Percentiles rank a stretch among this genome's conserved stretches.
Evolutionary conservation across 2,888 invertebrate genomes (phyloP).

Genomic region (Drosophila neutralis): DNA sequence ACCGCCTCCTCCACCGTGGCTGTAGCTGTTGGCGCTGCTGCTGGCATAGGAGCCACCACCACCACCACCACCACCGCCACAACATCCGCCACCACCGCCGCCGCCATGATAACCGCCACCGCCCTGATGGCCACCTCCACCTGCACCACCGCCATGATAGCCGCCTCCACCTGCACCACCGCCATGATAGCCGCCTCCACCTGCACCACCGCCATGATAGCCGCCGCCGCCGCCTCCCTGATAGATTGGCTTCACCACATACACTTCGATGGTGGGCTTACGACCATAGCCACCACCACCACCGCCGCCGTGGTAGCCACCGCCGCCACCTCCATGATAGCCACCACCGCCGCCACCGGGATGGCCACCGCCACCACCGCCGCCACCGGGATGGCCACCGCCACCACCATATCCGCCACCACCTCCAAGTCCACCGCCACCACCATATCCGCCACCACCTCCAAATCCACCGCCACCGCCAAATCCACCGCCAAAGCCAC

Average conservation of each 20-base stretch:
- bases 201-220: constrained; percentile 34
- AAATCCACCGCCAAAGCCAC: constrained; percentile 23
- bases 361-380: constrained; percentile 34
- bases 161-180: constrained; percentile 33
- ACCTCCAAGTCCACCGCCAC: constrained; percentile 27
- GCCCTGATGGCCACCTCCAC: constrained; percentile 33
- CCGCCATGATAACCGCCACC: constrained; percentile 29
- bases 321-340: constrained; percentile 33
- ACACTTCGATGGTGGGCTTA: constrained; percentile 37
- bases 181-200: constrained; percentile 31
- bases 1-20: constrained; percentile 48
- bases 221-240: constrained; percentile 4
- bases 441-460: constrained; percentile 27
- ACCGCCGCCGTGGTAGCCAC: constrained; percentile 31
- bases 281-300: constrained; percentile 32
- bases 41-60: constrained; percentile 56
- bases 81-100: constrained; percentile 35
- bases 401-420: constrained; percentile 37
- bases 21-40: constrained; percentile 65
- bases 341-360: constrained; percentile 28
- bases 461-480: constrained; percentile 32
- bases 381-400: constrained; percentile 31
- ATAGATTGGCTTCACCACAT: constrained; percentile 28
- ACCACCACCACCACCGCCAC: constrained; percentile 31
- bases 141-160: constrained; percentile 37